Evolutionary conservation across 2,113 vertebrate genomes (phyloP), one percentile per base, ranked within the genome.

Genomic region (Rhea pennata): DNA sequence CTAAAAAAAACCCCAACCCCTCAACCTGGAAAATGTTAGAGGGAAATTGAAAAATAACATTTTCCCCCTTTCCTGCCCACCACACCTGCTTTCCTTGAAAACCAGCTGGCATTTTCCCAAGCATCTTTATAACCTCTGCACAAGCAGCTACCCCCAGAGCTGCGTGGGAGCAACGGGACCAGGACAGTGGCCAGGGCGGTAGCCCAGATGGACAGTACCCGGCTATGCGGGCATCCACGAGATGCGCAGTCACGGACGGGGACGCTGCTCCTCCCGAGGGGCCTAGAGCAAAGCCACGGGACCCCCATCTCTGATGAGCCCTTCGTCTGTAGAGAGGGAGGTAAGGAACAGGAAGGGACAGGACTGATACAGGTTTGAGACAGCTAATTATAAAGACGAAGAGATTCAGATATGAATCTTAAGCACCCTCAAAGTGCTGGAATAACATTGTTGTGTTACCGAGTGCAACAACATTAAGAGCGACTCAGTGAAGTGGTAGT

Each of bases 31-130:
- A 95, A 95, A 79, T 48, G 78, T 78, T 77, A 87, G 62, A 82
- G 66, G 53, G 92, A 94, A 96, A 95, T 65, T 87, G 92, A 62
- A 93, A 94, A 96, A 96, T 84, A 82, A 78, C 78, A 65, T 94
- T 96, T 96, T 61, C 66, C 61, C 61, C 15, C 75, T 84, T 88
- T 44, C 61, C 81, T 3, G 42, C 91, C 31, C 90, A 72, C 71
- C 85, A 76, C 79, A 85, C 58, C 71, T 93, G 84, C 85, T 93
- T 74, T 76, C 83, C 66, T 64, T 51, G 13, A 4, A 9, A 81
- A 81, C 31, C 72, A 84, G 6, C 46, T 46, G 73, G 59, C 20
- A 5, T 26, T 87, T 80, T 64, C 50, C 56, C 61, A 12, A 42
- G 66, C 4, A 0, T 5, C 54, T 3, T 12, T 67, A 12, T 62